Evolutionary conservation across 2,797 vertebrate genomes (phyloP), one percentile per base, ranked within the genome.

Genomic region (Halcyon badia): DNA sequence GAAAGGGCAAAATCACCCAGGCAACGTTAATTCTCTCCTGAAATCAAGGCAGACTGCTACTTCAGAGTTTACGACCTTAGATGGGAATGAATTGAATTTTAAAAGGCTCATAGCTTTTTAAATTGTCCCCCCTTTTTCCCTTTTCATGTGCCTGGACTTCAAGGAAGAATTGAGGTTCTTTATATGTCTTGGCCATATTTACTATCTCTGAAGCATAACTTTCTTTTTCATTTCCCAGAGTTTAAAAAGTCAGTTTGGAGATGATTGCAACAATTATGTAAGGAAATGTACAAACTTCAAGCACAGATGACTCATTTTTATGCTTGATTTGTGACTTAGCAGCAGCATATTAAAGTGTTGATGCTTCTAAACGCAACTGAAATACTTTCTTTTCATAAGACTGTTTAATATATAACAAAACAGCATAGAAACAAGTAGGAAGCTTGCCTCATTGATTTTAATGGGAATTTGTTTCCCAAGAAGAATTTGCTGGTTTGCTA

Each of bases 391-490:
- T 82, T 93, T 93, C 76, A 58, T 70, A 79, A 88, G 20, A 9
- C 28, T 80, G 51, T 66, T 95, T 83, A 86, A 94, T 72, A 72
- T 77, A 57, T 70, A 93, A 79, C 28, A 81, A 94, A 94, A 83
- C 9, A 14, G 79, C 33, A 33, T 28, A 85, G 72, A 85, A 96
- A 86, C 70, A 82, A 92, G 88, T 94, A 71, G 93, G 93, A 97
- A 84, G 71, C 88, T 95, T 96, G 77, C 85, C 86, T 94, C 88
- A 94, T 87, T 94, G 94, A 96, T 97, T 97, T 96, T 80, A 91
- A 89, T 33, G 83, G 90, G 58, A 73, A 87, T 93, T 93, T 88
- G 66, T 87, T 97, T 93, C 86, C 58, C 92, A 94, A 58, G 81
- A 96, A 96, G 68, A 90, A 89, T 90, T 83, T 94, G 71, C 71